These are phyloP conservation scores for Macropus fuliginosus DNA, from an alignment of 2,797 vertebrate species.

Conservation along the genomic window DNA sequence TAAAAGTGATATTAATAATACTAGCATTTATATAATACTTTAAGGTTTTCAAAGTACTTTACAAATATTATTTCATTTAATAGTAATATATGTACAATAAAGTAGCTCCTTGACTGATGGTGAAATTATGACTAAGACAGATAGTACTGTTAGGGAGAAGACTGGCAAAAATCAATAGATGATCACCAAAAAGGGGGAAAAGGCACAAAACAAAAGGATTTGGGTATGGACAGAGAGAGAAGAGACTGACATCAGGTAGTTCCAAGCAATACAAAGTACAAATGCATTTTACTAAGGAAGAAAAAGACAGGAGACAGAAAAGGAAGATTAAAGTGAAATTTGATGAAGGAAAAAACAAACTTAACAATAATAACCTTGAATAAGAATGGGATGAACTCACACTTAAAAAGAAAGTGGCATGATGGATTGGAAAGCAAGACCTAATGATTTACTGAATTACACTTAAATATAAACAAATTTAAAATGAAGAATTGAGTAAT, in stretches of 20 bases:
- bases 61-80: background rate
- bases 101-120: background rate
- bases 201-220: background rate
- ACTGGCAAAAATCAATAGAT: background rate
- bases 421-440: background rate
- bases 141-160: background rate
- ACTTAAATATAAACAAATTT: background rate
- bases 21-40: background rate
- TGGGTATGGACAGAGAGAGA: background rate
- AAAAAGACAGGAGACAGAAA: background rate
- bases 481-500: background rate
- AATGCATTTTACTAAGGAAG: background rate
- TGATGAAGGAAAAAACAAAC: background rate
- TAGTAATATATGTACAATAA: background rate
- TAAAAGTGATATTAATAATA: background rate
- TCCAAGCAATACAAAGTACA: background rate
- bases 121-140: background rate
- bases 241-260: background rate
- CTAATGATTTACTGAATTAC: background rate
- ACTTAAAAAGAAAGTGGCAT: background rate
- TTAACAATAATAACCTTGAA: background rate
- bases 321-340: background rate
- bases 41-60: background rate
- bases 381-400: background rate
- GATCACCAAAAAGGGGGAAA: background rate